Evolutionary conservation across 2,113 vertebrate genomes (phyloP), one percentile per base, ranked within the genome.

Genomic region (Neotragus moschatus): DNA sequence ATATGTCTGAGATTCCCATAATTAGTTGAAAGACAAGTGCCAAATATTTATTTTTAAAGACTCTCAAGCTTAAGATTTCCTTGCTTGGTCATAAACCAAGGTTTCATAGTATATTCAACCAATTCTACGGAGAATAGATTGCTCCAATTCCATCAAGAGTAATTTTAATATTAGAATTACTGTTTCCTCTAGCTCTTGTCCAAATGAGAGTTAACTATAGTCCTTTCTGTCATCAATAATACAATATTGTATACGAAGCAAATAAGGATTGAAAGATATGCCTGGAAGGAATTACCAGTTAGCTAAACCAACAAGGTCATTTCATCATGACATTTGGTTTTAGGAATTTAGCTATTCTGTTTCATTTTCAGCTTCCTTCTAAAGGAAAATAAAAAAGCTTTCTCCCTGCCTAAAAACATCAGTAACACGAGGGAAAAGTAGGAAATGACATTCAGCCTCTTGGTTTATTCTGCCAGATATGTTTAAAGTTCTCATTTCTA

Each of bases 1-100:
- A 21, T 45, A 56, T 77, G 17, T 88, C 80, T 49, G 43, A 95
- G 56, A 95, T 73, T 90, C 82, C 25, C n/a, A 36, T 70, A 36
- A 23, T 95, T 82, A 94, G 60, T 61, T 88, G 26, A 96, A 95
- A 88, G 14, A 36, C 70, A 63, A 97, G 90, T 96, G 95, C 88
- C 93, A 96, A 95, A 90, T 90, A 66, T 25, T 14, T 85, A 55
- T 88, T 90, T 92, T 96, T 91, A 85, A 93, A 92, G 79, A 95
- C 15, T 94, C 43, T 94, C 55, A 81, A 95, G 53, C 15, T 88
- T 89, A 91, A 90, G 79, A 56, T 80, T 82, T 95, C 94, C 61
- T 91, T 75, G 84, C 73, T 94, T 97, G 39, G 70, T 97, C 84
- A 88, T 95, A 91, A 92, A 43, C 43, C 13, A 86, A 82, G 17